Conservation (phyloP, 2,888 invertebrate species). For the Andrena minutula region DNA sequence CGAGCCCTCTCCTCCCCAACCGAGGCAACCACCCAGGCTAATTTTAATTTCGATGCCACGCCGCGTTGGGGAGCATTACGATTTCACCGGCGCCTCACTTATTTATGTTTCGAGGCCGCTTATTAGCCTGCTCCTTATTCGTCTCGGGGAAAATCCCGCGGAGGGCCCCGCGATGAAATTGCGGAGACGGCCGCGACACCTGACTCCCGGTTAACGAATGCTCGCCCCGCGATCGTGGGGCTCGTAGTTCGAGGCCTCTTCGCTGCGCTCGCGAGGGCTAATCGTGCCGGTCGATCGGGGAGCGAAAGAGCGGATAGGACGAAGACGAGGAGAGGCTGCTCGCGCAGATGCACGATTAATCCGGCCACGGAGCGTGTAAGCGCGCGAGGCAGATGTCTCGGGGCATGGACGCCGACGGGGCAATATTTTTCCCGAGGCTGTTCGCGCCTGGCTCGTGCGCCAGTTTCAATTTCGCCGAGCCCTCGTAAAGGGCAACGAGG, state of each 20-base stretch:
- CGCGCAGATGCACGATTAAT: slow-evolving; percentile 58
- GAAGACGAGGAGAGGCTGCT: slow-evolving; percentile 13
- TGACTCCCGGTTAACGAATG: slow-evolving; percentile 12
- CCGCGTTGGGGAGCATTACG: slow-evolving; percentile 75
- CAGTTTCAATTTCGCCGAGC: slow-evolving; percentile 76
- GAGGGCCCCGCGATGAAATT: slow-evolving; percentile 1
- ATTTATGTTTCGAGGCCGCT: slow-evolving; percentile 70
- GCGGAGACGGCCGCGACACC: slow-evolving; percentile 27
- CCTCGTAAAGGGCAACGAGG: slow-evolving; percentile 64
- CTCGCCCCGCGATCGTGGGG: background rate
- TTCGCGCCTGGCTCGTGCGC: slow-evolving; percentile 38
- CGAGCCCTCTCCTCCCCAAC: background rate
- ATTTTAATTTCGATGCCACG: slow-evolving; percentile 84
- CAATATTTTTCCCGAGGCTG: slow-evolving; percentile 58
- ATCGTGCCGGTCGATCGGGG: slow-evolving; percentile 27
- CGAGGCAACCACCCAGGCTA: slow-evolving; percentile 75
- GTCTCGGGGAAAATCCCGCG: background rate
- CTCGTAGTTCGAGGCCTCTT: background rate
- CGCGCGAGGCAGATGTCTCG: slow-evolving; percentile 45
- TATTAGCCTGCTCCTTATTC: slow-evolving; percentile 63
- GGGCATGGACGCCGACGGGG: slow-evolving; percentile 18
- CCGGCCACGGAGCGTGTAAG: slow-evolving; percentile 36
- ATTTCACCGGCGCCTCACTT: slow-evolving; percentile 79
- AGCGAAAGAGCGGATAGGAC: background rate
- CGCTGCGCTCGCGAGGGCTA: background rate